A percentile compares a stretch with the other conserved stretches of the same genome.
Conservation (phyloP, 2,888 invertebrate species). For the Drosophila pseudotalamancana region DNA sequence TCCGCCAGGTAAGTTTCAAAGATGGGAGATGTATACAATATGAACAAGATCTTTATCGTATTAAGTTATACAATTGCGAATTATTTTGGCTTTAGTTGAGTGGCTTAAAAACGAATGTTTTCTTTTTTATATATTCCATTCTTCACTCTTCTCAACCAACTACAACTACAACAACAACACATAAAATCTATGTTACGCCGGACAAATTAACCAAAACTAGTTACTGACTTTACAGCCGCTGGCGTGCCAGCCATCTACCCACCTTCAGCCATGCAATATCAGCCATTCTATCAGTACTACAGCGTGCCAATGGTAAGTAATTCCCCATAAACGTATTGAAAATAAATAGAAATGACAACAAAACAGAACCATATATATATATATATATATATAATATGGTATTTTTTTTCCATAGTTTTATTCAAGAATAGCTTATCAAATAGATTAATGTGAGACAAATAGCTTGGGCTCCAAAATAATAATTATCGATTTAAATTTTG, state of each 20-base stretch:
- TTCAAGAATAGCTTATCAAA: too few species aligned
- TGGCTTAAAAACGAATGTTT: slow-evolving; percentile 44
- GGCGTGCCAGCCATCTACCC: slow-evolving; percentile 85
- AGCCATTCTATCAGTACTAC: slow-evolving; percentile 85
- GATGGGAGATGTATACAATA: too few species aligned
- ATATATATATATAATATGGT: neutral
- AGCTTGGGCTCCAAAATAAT: too few species aligned
- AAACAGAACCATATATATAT: too few species aligned
- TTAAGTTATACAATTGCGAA: too few species aligned
- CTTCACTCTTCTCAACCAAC: slow-evolving; percentile 38
- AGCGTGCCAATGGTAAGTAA: slow-evolving; percentile 85
- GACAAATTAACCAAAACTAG: slow-evolving; percentile 72
- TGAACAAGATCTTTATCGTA: too few species aligned
- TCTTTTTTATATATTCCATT: slow-evolving; percentile 66
- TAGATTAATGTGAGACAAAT: too few species aligned
- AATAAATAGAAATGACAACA: too few species aligned
- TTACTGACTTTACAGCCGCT: slow-evolving; percentile 83
- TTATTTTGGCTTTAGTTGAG: slow-evolving; percentile 45
- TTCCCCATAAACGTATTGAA: neutral
- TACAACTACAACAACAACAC: slow-evolving; percentile 41
- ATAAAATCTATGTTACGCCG: slow-evolving; percentile 32
- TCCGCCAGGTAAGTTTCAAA: slow-evolving; percentile 82
- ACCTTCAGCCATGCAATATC: slow-evolving; percentile 85
- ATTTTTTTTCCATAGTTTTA: neutral
- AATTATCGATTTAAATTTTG: too few species aligned